phyloP scores from a whole-genome alignment of 1,140 invertebrate genomes.

The Diachasma alloeum region DNA sequence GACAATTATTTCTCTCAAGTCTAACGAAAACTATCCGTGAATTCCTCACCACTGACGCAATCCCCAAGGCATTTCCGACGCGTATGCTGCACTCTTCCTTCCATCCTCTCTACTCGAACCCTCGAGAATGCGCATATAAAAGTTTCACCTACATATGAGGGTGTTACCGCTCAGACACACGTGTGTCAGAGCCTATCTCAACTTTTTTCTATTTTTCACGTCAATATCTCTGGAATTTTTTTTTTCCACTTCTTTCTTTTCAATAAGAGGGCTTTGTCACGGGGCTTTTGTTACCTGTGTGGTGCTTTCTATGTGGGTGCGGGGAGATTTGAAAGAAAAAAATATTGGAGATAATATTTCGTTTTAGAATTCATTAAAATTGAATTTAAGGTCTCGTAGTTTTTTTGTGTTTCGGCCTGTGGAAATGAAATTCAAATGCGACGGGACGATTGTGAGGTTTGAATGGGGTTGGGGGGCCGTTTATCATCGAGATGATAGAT shows the following conservation, averaged over 20 bases:
- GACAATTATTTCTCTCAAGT: constrained; percentile 18
- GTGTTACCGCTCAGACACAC: not conserved
- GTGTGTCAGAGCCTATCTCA: not conserved
- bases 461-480: too few species aligned
- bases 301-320: too few species aligned
- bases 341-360: too few species aligned
- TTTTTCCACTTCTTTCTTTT: not conserved
- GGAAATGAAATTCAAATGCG: not conserved
- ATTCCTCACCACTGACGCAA: constrained; percentile 61
- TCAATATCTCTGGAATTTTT: not conserved
- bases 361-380: not conserved
- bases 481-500: too few species aligned
- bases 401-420: not conserved
- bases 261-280: too few species aligned
- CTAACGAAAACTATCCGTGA: constrained; percentile 43
- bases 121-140: constrained; percentile 2
- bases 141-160: not conserved
- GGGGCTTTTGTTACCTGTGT: too few species aligned
- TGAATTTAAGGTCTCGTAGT: not conserved
- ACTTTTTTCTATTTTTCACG: not conserved
- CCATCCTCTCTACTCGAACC: constrained; percentile 27
- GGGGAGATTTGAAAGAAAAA: too few species aligned
- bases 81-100: constrained; percentile 47
- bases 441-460: not conserved
- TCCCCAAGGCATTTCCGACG: constrained; percentile 60